Percentiles rank a stretch among this genome's conserved stretches.
phyloP scores from a whole-genome alignment of 2,888 invertebrate genomes.

The Endotricha flammealis region DNA sequence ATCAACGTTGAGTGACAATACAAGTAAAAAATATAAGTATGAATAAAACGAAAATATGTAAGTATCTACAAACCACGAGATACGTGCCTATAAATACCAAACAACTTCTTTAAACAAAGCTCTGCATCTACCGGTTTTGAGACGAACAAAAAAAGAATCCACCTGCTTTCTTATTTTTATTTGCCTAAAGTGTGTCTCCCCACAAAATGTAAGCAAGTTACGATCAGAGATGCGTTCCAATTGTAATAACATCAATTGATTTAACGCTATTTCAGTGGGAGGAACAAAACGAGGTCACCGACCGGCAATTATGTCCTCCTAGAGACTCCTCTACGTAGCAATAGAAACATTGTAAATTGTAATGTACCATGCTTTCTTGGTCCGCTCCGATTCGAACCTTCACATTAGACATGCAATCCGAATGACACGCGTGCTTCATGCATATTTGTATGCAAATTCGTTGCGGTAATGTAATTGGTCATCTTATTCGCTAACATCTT shows the following conservation, averaged over 20 bases:
- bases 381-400: background rate
- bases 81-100: constrained; percentile 15
- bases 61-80: constrained; percentile 13
- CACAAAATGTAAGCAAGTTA: constrained; percentile 51
- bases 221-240: constrained; percentile 63
- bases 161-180: constrained; percentile 42
- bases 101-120: constrained; percentile 19
- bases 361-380: constrained; percentile 23
- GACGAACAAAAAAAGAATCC: constrained; percentile 31
- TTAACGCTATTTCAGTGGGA: constrained; percentile 75
- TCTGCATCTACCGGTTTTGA: constrained; percentile 22
- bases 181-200: constrained; percentile 35
- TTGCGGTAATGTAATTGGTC: constrained; percentile 4
- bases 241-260: constrained; percentile 77
- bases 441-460: background rate
- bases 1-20: no score
- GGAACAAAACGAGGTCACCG: constrained; percentile 71
- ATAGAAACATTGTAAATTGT: constrained; percentile 21
- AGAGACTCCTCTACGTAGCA: constrained; percentile 49
- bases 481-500: background rate
- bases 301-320: constrained; percentile 74
- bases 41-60: constrained; percentile 1
- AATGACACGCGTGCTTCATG: constrained; percentile 3
- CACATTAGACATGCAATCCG: constrained; percentile 10
- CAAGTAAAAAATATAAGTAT: background rate